Evolutionary conservation across 1,140 invertebrate species (phyloP), one percentile per base, ranked within the genome.

Genomic region (Papilio xuthus): DNA sequence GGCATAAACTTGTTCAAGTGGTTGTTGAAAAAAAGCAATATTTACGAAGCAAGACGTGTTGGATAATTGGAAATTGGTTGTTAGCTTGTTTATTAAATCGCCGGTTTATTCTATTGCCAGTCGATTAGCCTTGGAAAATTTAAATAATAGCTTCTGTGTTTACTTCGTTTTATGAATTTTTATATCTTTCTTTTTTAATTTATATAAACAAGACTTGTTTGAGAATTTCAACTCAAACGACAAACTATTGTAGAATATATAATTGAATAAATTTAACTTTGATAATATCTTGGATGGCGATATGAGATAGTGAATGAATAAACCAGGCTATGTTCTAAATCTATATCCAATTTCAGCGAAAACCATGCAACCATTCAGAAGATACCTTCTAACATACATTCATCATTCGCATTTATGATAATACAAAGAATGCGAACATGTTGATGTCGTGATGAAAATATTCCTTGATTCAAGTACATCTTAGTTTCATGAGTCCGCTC

Each of bases 71-170:
- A 83, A 87, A 84, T 83, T 84, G 79, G 79, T 78, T 82, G 82
- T 85, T 80, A 87, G 77, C 81, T 84, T 81, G 85, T 84, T 85
- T 83, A 84, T 85, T 84, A 81, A 84, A 86, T 86, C 84, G 80
- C 82, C 76, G 71, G 74, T 74, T 71, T 26, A 81, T 81, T 81
- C 80, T 81, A 72, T 75, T 82, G 18, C 28, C 26, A 67, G 60
- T 67, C 60, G 60, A 67, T 67, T 67, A 67, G 60, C 60, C 23
- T 67, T 28, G 60, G 26, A 28, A 28, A 67, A 67, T 67, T 67
- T 67, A 67, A 28, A 67, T 67, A 67, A 67, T 67, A 6, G 60
- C 26, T 28, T 15, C 26, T 67, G 60, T 63, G 13, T 32, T 67
- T 28, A 18, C 60, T 18, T 32, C 26, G 60, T 15, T 67, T 63